Evolutionary conservation across 1,140 invertebrate genomes (phyloP).

Genomic region (Hyles vespertilio): DNA sequence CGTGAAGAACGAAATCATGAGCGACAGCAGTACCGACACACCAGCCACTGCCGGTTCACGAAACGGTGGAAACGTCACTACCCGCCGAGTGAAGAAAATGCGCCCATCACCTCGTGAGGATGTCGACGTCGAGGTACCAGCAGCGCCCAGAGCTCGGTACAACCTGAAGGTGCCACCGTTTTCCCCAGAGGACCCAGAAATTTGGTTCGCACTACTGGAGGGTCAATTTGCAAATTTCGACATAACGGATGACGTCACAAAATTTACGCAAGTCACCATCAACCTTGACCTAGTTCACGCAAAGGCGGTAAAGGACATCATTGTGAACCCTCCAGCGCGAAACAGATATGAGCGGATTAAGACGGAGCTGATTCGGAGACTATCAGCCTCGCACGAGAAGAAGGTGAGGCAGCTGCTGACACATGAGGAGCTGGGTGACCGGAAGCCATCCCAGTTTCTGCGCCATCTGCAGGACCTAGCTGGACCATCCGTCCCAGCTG

Average conservation of each 20-base stretch:
- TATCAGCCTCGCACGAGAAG: conserved; percentile 31
- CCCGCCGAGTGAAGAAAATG: no score
- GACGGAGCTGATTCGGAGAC: conserved; percentile 24
- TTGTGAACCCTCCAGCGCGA: conserved; percentile 10
- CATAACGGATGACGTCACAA: conserved; percentile 6
- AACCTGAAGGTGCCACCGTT: not conserved
- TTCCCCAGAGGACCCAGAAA: conserved; percentile 12
- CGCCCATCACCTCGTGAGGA: no score
- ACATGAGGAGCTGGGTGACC: conserved; percentile 42
- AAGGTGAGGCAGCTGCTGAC: conserved; percentile 32
- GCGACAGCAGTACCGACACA: no score
- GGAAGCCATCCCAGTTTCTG: conserved; percentile 31
- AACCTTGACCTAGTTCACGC: not conserved
- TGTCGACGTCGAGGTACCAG: no score
- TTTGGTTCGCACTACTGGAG: conserved; percentile 14
- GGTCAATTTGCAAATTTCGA: conserved; percentile 5
- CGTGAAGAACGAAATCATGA: no score
- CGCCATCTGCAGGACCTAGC: conserved; percentile 24
- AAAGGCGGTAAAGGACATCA: conserved; percentile 10
- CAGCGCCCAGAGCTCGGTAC: not conserved
- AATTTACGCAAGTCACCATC: not conserved
- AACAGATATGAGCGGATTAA: conserved; percentile 28
- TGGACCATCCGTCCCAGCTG: conserved; percentile 25
- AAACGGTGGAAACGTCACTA: no score
- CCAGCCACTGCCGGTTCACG: no score